Evolutionary conservation across 2,888 invertebrate genomes (phyloP), one percentile per base, ranked within the genome.

Genomic region (Melinaea menophilus): DNA sequence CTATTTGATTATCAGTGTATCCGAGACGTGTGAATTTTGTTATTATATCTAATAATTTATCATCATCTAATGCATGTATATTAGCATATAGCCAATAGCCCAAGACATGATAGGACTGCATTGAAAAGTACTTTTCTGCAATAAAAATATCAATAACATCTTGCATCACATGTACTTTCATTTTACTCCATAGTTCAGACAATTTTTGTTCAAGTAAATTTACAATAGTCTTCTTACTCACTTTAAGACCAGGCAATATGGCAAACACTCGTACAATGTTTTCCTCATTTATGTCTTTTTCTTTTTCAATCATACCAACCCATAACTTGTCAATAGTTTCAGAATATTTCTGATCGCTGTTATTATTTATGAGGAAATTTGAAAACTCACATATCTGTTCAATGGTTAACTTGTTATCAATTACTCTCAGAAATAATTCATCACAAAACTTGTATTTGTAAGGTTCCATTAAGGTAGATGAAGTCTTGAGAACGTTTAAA

Each of bases 261-360:
- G 84, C 83, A 75, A 93, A 94, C 12, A 95, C 81, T 37, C 88
- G 75, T 2, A 91, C 84, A 64, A 95, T 87, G 75, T 93, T 93
- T 9, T 80, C 80, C 63, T 91, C 91, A 78, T 91, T 82, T 51
- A 95, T 93, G 37, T 93, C 91, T 46, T 85, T 76, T 71, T 93
- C 92, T 62, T 89, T 90, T 65, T 91, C 92, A 31, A 92, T 81
- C 71, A 95, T 91, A 9, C 94, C 94, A 64, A 92, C 86, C 95
- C 95, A 95, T 48, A 95, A 79, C 75, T 93, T 92, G 71, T 95
- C 94, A 63, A 93, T 87, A 7, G 88, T 88, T 34, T 91, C 88
- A 35, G 86, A 81, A 77, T 92, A 92, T 66, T 84, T 89, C 4
- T 79, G 73, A 67, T 91, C 87, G 56, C 79, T 65, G 72, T 80